These are phyloP conservation scores for Astyanax mexicanus DNA, from an alignment of 2,797 vertebrate genomes.

Conservation along the genomic window DNA sequence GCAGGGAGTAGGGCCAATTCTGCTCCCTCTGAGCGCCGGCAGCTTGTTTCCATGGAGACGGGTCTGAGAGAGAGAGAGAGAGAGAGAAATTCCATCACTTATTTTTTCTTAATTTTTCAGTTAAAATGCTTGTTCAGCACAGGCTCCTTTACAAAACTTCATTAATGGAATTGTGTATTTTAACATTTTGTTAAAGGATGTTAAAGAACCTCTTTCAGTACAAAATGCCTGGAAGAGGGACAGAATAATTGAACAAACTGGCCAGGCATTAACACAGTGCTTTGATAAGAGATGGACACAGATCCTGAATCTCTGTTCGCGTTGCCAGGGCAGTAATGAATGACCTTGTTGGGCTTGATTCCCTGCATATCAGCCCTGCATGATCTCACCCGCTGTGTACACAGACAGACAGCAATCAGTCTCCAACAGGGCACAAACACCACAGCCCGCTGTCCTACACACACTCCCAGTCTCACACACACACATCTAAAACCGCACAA, in stretches of 20 bases:
- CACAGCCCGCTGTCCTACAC: not conserved
- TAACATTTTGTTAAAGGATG: not conserved
- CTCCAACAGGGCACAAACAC: constrained; percentile 6
- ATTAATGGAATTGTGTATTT: not conserved
- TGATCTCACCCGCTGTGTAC: constrained; percentile 16
- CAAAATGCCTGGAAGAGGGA: too few relatives aligned
- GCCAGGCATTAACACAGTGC: not conserved
- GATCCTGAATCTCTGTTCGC: not conserved
- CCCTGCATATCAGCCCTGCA: constrained; percentile 4
- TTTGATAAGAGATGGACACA: not conserved
- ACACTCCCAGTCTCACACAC: not conserved
- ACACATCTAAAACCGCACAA: not conserved
- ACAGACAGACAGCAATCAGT: constrained; percentile 32
- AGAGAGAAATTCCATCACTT: constrained; percentile 4
- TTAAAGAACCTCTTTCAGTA: too few relatives aligned
- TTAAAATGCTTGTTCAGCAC: constrained; percentile 20
- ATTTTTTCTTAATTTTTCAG: constrained; percentile 24
- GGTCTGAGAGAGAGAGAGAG: constrained; percentile 8
- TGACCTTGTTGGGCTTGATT: constrained; percentile 24
- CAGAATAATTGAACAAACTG: not conserved
- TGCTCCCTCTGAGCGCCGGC: too few relatives aligned
- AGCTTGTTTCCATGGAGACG: constrained; percentile 52
- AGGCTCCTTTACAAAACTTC: constrained; percentile 12
- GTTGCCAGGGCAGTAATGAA: constrained; percentile 7
- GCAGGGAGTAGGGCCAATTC: too few relatives aligned